A percentile compares a stretch with the other conserved stretches of the same genome.
Evolutionary conservation across 2,888 invertebrate genomes (phyloP).

Genomic region (Nycteola revayana): DNA sequence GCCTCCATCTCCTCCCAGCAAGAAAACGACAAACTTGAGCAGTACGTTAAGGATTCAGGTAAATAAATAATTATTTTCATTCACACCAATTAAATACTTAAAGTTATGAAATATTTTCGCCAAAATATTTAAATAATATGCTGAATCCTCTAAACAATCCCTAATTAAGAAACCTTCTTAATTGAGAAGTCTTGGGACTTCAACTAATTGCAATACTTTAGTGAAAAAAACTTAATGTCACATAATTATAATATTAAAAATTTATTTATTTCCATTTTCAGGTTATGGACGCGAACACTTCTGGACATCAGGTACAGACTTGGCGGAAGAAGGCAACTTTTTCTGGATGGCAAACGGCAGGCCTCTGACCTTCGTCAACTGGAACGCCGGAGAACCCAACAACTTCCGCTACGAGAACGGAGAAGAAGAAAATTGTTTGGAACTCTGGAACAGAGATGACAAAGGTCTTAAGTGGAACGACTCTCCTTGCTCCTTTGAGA

Average conservation of each 20-base stretch:
- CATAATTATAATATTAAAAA: too few species aligned
- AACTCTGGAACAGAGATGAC: slow-evolving; percentile 95
- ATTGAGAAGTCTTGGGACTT: too few species aligned
- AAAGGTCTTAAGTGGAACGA: slow-evolving; percentile 97
- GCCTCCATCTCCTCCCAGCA: slow-evolving; percentile 95
- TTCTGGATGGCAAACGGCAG: slow-evolving; percentile 97
- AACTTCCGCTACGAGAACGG: slow-evolving; percentile 97
- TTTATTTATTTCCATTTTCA: too few species aligned
- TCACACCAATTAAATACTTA: too few species aligned
- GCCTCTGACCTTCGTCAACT: slow-evolving; percentile 94
- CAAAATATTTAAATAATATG: too few species aligned
- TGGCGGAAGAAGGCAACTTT: slow-evolving; percentile 94
- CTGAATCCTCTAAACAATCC: too few species aligned
- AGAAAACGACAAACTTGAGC: slow-evolving; percentile 94
- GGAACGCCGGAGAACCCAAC: slow-evolving; percentile 97
- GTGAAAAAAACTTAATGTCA: too few species aligned
- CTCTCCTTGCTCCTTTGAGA: slow-evolving; percentile 96
- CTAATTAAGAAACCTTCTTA: too few species aligned
- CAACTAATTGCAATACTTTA: too few species aligned
- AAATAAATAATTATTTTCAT: too few species aligned
- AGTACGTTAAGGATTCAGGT: slow-evolving; percentile 95
- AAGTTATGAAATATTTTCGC: too few species aligned
- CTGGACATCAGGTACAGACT: slow-evolving; percentile 96
- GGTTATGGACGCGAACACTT: slow-evolving; percentile 95
- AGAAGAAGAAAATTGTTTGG: slow-evolving; percentile 95